phyloP scores from a whole-genome alignment of 2,113 vertebrate species.

The Lycaon pictus region DNA sequence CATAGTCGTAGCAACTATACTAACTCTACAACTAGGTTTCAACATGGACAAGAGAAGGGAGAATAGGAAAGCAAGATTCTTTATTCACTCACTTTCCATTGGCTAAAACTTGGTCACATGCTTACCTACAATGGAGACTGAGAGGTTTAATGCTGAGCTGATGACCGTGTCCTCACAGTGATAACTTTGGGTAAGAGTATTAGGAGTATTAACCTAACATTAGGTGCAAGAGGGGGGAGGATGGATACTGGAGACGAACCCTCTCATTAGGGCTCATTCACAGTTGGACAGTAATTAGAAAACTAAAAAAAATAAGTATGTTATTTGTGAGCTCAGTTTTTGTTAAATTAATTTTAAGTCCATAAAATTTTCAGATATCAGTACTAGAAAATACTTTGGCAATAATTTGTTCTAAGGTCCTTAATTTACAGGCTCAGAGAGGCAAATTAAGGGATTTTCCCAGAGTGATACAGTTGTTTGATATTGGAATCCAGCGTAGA shows the following conservation, averaged over 20 bases:
- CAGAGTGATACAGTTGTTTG: background rate
- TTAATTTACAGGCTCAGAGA: background rate
- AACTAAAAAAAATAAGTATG: background rate
- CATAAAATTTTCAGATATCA: background rate
- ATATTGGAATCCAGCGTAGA: background rate
- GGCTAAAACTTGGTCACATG: background rate
- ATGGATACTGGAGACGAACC: background rate
- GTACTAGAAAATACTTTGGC: background rate
- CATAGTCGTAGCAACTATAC: background rate
- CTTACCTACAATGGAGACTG: background rate
- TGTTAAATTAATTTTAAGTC: background rate
- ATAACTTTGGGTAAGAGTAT: background rate
- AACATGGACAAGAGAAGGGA: background rate
- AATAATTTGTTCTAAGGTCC: background rate
- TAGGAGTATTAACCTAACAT: background rate
- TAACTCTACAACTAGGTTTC: background rate
- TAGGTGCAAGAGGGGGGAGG: background rate
- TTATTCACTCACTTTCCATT: background rate
- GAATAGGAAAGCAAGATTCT: background rate
- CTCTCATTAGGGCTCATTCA: background rate
- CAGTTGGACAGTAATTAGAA: background rate
- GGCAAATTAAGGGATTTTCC: background rate
- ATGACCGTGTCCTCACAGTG: background rate
- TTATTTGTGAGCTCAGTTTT: background rate
- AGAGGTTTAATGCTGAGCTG: background rate